These are phyloP conservation scores for Monopis laevigella DNA, from an alignment of 2,888 invertebrate species.

Conservation along the genomic window DNA sequence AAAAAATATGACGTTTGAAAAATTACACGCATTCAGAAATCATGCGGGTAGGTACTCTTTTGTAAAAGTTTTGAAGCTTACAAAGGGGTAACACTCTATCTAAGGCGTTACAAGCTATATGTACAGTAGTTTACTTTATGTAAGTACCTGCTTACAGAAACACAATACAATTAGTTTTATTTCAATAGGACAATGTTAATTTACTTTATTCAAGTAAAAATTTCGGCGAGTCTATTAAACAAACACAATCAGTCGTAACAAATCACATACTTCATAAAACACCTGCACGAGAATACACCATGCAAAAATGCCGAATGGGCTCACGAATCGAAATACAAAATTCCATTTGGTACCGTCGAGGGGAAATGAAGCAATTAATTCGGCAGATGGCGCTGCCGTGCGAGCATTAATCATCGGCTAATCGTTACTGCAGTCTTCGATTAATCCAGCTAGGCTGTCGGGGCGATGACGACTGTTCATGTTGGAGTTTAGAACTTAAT, in stretches of 20 bases:
- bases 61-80: slow-evolving; percentile 54
- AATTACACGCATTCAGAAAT: slow-evolving; percentile 67
- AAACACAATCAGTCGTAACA: slow-evolving; percentile 6
- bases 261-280: slow-evolving; percentile 13
- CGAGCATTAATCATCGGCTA: slow-evolving; percentile 66
- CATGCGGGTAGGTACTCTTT: slow-evolving; percentile 47
- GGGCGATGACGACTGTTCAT: slow-evolving; percentile 17
- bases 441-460: slow-evolving; percentile 45
- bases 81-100: slow-evolving; percentile 56
- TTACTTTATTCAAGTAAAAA: too few relatives aligned
- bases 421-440: slow-evolving; percentile 67
- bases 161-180: too few relatives aligned
- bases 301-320: slow-evolving; percentile 41
- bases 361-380: slow-evolving; percentile 68
- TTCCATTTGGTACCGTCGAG: slow-evolving; percentile 61
- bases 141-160: too few relatives aligned
- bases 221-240: too few relatives aligned
- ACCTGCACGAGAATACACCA: slow-evolving; percentile 42
- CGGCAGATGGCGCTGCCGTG: slow-evolving; percentile 64
- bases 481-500: slow-evolving; percentile 3
- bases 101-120: slow-evolving; percentile 39
- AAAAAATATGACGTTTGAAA: slow-evolving; percentile 67
- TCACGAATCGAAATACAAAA: slow-evolving; percentile 56
- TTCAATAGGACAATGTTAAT: too few relatives aligned
- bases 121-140: too few relatives aligned